Base-by-base conservation (phyloP, 2,797 vertebrate species). In the Glossophaga mutica region DNA sequence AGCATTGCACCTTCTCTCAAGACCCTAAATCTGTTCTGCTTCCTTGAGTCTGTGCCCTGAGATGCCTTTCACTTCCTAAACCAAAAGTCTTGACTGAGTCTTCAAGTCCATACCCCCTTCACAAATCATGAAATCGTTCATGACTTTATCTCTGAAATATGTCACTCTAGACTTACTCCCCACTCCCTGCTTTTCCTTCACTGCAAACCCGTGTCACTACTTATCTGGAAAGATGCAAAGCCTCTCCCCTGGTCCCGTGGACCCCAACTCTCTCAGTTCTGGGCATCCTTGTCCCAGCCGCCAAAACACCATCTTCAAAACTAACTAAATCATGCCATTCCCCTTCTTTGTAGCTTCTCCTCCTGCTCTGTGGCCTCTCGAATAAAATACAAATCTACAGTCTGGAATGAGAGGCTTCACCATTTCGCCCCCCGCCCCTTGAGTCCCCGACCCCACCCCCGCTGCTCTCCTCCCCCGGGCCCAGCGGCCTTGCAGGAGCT, bases 341-440 rank as follows among this genome's bases (percentile, higher is more conserved):
- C 14, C 26, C 62, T 65, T 42, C 68, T n/a, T 59, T 9, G 59
- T 46, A 37, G 14, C n/a, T 34, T 62, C 62, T 32, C 0, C 37
- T 85, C 21, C 0, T 44, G 18, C 22, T 21, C 29, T 67, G 12
- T 46, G 19, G 46, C 82, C 29, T 78, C 10, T 4, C 19, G 68
- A 71, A 22, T 62, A 10, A 76, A 68, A 55, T 76, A 10, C 12
- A 62, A 55, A 65, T 59, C 59, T 14, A 8, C 2, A 0, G 16
- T 77, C 76, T 42, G 50, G 44, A 90, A 48, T 52, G 26, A 84
- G 16, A 37, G 14, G 34, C 22, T 37, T 19, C 10, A 39, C 22
- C 6, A 0, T 19, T 11, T 24, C 12, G 9, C 26, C 10, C 42
- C 24, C 9, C 3, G 0, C 12, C 0, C 4, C 52, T 5, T 0